Evolutionary conservation across 2,113 vertebrate genomes (phyloP).

Genomic region (Poeciliopsis turrubarensis): DNA sequence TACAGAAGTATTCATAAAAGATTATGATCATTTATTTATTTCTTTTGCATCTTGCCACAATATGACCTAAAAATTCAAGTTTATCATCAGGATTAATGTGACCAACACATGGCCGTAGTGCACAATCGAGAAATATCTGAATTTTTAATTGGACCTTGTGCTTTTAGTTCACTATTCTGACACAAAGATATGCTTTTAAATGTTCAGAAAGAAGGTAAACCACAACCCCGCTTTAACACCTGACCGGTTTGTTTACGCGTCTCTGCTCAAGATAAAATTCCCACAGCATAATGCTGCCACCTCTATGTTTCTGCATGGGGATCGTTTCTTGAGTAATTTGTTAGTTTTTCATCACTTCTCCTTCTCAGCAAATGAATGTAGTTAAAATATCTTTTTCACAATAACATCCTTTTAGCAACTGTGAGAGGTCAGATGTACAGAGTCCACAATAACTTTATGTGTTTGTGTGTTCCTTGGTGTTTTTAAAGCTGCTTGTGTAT

Average conservation of each 20-base stretch:
- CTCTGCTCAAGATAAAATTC: neutral
- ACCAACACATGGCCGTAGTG: no score
- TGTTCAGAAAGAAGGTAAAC: neutral
- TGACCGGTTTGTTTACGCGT: neutral
- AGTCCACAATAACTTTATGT: neutral
- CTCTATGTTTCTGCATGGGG: no score
- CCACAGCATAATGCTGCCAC: neutral
- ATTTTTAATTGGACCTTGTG: no score
- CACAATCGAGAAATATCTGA: no score
- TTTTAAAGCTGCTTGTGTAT: neutral
- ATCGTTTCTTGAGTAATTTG: no score
- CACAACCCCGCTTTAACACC: neutral
- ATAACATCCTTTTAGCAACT: neutral
- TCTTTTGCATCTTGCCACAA: neutral
- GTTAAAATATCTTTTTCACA: no score
- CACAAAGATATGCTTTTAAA: no score
- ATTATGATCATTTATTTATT: neutral
- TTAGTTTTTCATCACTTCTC: no score
- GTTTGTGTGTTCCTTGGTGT: neutral
- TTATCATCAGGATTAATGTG: neutral
- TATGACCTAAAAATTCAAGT: neutral
- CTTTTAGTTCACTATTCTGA: no score
- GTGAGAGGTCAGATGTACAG: neutral
- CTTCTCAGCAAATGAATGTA: no score
- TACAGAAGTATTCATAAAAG: neutral